phyloP scores from a whole-genome alignment of 2,113 vertebrate species.

The Callipepla californica region DNA sequence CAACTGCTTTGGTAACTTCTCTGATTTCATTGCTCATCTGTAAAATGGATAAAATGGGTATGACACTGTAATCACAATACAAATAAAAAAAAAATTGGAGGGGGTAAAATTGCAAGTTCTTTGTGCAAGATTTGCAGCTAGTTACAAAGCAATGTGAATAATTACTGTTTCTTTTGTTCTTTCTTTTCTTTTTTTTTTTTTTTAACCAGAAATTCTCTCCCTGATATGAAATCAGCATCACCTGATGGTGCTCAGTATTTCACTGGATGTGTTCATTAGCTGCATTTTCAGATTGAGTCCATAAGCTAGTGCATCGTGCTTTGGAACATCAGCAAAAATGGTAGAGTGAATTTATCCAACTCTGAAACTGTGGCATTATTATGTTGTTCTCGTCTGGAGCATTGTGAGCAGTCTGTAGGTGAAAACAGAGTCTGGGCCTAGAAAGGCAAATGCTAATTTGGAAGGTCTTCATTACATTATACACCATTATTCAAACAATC shows the following conservation, averaged over 20 bases:
- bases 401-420: not conserved
- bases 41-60: not conserved
- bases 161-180: not conserved
- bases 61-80: not conserved
- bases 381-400: not conserved
- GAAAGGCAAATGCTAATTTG: conserved; percentile 20
- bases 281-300: not conserved
- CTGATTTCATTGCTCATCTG: not conserved
- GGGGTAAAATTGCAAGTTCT: not conserved
- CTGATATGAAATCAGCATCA: not conserved
- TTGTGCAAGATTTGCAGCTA: not conserved
- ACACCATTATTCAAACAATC: not conserved
- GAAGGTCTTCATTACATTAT: conserved; percentile 6
- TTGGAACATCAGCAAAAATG: not conserved
- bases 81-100: not conserved
- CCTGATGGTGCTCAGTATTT: not conserved
- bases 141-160: not conserved
- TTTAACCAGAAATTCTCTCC: not conserved
- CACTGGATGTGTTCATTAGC: not conserved
- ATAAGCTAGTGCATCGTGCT: not conserved
- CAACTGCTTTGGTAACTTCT: not conserved
- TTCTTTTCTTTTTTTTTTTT: not conserved
- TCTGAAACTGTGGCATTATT: not conserved
- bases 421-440: conserved; percentile 2
- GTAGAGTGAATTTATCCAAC: not conserved